Percentiles rank a stretch among this genome's conserved stretches.
Conservation (phyloP, 2,113 vertebrate species). For the Sturnira hondurensis region DNA sequence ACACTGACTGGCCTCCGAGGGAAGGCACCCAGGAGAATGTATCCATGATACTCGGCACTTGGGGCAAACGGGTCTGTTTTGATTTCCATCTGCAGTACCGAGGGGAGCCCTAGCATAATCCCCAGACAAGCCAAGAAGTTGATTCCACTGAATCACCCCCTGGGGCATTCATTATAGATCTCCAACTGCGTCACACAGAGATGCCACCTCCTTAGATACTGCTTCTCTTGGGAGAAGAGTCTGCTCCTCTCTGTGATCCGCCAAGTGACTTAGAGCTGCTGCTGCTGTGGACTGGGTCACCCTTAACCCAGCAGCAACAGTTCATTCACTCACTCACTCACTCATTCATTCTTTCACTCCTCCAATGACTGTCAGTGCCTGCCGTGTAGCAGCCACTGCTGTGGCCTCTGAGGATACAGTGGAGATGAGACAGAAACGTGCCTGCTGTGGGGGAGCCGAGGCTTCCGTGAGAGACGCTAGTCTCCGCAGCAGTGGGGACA, state of each 20-base stretch:
- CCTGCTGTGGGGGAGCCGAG: not conserved
- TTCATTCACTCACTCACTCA: not conserved
- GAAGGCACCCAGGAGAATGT: not conserved
- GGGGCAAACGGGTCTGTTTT: constrained; percentile 63
- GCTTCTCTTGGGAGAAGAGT: constrained; percentile 20
- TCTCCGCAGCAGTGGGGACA: not conserved
- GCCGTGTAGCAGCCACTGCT: not conserved
- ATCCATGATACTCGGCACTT: not conserved
- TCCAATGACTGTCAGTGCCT: not conserved
- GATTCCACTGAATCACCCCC: constrained; percentile 56
- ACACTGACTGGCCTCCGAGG: not conserved
- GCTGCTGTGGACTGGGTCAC: not conserved
- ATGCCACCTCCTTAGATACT: not conserved
- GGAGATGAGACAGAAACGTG: not conserved
- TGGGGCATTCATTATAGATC: constrained; percentile 56
- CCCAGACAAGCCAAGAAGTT: constrained; percentile 37
- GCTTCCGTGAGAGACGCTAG: not conserved
- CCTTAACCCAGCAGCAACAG: not conserved
- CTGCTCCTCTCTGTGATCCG: not conserved
- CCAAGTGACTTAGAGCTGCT: not conserved
- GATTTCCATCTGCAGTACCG: constrained; percentile 38
- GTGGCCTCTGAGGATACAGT: not conserved
- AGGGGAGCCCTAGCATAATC: constrained; percentile 27
- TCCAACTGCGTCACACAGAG: constrained; percentile 27
- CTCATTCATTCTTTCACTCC: not conserved